Percentiles rank a stretch among this genome's conserved stretches.
phyloP scores from a whole-genome alignment of 2,888 invertebrate genomes.

The Ypsolopha scabrella region DNA sequence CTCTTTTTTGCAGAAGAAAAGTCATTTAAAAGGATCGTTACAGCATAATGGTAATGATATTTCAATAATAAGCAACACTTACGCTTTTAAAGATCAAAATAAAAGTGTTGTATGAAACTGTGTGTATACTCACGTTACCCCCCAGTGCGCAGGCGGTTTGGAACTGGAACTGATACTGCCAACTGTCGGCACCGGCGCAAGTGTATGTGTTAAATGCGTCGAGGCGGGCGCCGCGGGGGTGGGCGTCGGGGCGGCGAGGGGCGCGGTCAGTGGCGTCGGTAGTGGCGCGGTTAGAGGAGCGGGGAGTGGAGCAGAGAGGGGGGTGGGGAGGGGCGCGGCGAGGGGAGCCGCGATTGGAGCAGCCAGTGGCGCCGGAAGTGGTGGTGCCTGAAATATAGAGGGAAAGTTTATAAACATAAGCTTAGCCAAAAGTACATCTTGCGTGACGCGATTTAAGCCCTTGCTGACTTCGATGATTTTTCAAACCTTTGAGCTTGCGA shows the following conservation, averaged over 20 bases:
- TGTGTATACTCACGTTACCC: constrained; percentile 57
- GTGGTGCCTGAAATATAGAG: constrained; percentile 12
- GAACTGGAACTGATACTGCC: constrained; percentile 61
- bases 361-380: constrained; percentile 28
- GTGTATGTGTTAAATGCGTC: constrained; percentile 55
- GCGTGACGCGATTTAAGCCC: no score
- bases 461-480: not conserved
- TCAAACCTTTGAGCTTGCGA: no score
- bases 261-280: constrained; percentile 48
- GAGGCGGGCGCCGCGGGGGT: constrained; percentile 50
- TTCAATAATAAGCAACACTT: no score
- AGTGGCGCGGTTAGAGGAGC: constrained; percentile 55
- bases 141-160: constrained; percentile 66
- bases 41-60: no score
- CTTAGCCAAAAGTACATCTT: no score
- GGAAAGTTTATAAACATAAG: no score
- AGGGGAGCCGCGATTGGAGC: constrained; percentile 61
- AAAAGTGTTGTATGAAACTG: no score
- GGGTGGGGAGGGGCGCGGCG: constrained; percentile 20
- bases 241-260: constrained; percentile 53
- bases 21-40: no score
- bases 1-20: no score
- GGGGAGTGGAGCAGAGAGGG: constrained; percentile 60
- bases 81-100: no score
- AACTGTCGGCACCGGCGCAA: constrained; percentile 64